Evolutionary conservation across 2,888 invertebrate species (phyloP), one percentile per base, ranked within the genome.

Genomic region (Phymatocera aterrima): DNA sequence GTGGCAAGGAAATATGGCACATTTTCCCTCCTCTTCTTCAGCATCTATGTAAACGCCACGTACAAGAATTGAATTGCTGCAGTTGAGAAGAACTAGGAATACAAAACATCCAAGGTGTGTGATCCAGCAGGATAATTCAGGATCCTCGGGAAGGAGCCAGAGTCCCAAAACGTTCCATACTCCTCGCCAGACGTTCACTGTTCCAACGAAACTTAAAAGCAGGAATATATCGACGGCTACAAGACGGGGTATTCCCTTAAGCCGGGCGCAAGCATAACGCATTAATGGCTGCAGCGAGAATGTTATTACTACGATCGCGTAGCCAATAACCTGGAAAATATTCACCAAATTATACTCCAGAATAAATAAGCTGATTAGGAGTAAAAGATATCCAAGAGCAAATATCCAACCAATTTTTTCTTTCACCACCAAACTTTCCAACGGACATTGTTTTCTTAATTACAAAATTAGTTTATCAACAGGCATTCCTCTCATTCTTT

Each of bases 31-130:
- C 0, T 95, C 94, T 84, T 96, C 96, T 85, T 97, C 96, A 0
- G 95, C 97, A 90, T 97, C 97, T 77, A 97, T 96, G 90, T 96
- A 96, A 1, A 97, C 96, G 0, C 97, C 97, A 61, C 97, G 93
- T 2, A 97, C 97, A 81, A 97, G 92, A 77, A 97, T 93, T 0
- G 97, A 96, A 91, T 97, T 97, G 84, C 97, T 95, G 87, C 97
- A 97, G 88, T 97, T 96, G 77, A 97, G 92, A 8, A 97, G 93
- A 75, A 96, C 94, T 75, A 97, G 93, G 51, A 96, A 91, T 0
- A 94, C 88, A 81, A 97, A 93, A 82, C 96, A 95, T 79, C 95
- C 93, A 83, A 94, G 91, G 90, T 96, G 95, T 0, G 96, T 96
- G 81, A 96, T 93, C 95, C 96, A 96, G 89, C 95, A 96, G 90